Base-by-base conservation (phyloP, 1,140 invertebrate species). In the Hyles euphorbiae region DNA sequence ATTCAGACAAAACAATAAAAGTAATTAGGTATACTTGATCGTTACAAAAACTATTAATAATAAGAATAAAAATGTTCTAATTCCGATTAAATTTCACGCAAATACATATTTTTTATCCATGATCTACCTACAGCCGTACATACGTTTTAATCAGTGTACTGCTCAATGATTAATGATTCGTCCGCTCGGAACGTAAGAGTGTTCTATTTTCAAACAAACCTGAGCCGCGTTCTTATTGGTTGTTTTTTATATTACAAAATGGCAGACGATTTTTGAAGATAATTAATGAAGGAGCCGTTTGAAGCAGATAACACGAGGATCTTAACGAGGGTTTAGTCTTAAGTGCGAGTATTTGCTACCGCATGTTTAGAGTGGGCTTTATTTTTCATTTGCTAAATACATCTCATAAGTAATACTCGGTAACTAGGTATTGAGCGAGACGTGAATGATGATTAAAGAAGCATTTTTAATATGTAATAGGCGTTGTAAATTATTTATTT, bases 351-450 rank as follows among this genome's bases (percentile, higher is more conserved):
- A 65, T 74, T 68, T 63, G 76, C 76, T 76, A 74, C 73, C 61
- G 71, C 74, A 61, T 63, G 65, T 52, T 67, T 62, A 48, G 65
- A 80, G 81, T 70, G 70, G 64, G 45, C 7, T 44, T 49, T 65
- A 78, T 84, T 75, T 82, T 81, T 85, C 76, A 79, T 78, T 58
- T 48, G 65, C 53, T 83, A 86, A 84, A 73, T 77, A 86, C 70
- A 65, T 68, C 63, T 60, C 36, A 40, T 40, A 40, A 40, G 36
- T 40, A 40, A 40, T 40, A 40, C 36, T 40, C 36, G 36, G 36
- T 40, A 40, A 40, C 36, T 40, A 40, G 36, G 36, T 40, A 40
- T 40, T 40, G 36, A 40, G 36, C 36, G 36, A 5, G 36, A 40
- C 4, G 8, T 40, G 36, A 40, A 8, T 40, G 4, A 40, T 40